These are phyloP conservation scores for Stichopus chloronotus DNA, from an alignment of 35 echinoderm and acorn worm species.

Conservation along the genomic window DNA sequence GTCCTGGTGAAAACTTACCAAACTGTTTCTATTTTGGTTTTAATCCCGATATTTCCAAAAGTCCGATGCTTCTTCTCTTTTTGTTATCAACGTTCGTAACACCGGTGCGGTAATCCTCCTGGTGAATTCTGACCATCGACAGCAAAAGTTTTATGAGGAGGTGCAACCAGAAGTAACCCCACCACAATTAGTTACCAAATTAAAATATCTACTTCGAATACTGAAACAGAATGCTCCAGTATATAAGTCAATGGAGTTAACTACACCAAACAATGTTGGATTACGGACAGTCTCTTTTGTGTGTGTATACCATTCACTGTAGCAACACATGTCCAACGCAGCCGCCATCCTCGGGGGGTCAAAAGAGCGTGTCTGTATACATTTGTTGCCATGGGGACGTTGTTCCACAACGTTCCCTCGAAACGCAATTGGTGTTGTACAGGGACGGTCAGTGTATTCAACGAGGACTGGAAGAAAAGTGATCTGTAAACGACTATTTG, in stretches of 20 bases:
- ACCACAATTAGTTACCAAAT: not conserved
- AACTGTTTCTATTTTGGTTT: too few relatives aligned
- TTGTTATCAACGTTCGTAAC: too few relatives aligned
- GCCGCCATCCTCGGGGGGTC: not conserved
- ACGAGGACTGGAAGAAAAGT: not conserved
- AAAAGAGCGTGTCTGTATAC: conserved; percentile 34
- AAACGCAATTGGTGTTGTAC: not conserved
- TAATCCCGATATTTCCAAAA: too few relatives aligned
- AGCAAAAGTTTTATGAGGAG: too few relatives aligned
- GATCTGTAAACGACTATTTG: conserved; percentile 12
- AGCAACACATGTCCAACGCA: conserved; percentile 3
- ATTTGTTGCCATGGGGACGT: conserved; percentile 14
- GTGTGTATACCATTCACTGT: not conserved
- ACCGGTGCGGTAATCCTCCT: not conserved
- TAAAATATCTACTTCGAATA: not conserved
- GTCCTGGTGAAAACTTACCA: too few relatives aligned
- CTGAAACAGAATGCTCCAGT: not conserved
- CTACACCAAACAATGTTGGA: not conserved
- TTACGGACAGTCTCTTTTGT: not conserved
- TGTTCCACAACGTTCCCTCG: not conserved
- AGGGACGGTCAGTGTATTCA: not conserved
- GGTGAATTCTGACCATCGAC: not conserved
- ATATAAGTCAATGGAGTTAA: not conserved
- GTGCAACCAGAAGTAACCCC: too few relatives aligned
- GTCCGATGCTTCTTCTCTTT: too few relatives aligned